Base-by-base conservation (phyloP, 2,113 vertebrate genomes). In the Holacanthus passer region DNA sequence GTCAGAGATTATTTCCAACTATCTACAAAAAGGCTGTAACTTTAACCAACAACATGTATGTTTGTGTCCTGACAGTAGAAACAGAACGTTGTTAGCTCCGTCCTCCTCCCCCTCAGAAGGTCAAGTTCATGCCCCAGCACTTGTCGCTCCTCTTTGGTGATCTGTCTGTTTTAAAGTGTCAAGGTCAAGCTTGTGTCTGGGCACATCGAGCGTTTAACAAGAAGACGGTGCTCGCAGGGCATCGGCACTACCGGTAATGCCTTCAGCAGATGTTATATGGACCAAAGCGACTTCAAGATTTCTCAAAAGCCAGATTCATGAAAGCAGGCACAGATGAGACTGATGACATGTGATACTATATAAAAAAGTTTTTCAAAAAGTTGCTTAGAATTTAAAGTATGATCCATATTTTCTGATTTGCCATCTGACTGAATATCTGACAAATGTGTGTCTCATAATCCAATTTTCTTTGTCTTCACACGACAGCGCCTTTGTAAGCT, bases 81-180 rank as follows among this genome's bases (percentile, higher is more conserved):
- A 60, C 9, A 2, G 16, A 12, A 37, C 66, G 69, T 69, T 55
- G 75, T 79, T n/a, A 53, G 22, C 73, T 72, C 59, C 13, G 31
- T 35, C 73, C 5, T 72, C 52, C 69, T 16, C 37, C 55, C 55
- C 1, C 59, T 45, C 64, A 14, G 14, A 9, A 2, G 83, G 77
- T 82, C 85, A 86, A 84, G 80, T 89, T 84, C 35, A 20, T 56
- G 71, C 63, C 83, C 71, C 74, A 24, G 32, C 52, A 72, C 82
- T 85, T 62, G 29, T 72, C n/a, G 9, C 35, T 17, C 48, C n/a
- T 82, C 81, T 79, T n/a, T 37, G 45, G 67, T 52, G 68, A 52
- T 74, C 81, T 11, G 77, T 76, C 79, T 79, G 82, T 81, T 73
- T 82, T 73, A 31, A 78, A 75, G 63, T 59, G 63, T 83, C 72